phyloP scores from a whole-genome alignment of 2,888 invertebrate genomes.

The Hypena proboscidalis region DNA sequence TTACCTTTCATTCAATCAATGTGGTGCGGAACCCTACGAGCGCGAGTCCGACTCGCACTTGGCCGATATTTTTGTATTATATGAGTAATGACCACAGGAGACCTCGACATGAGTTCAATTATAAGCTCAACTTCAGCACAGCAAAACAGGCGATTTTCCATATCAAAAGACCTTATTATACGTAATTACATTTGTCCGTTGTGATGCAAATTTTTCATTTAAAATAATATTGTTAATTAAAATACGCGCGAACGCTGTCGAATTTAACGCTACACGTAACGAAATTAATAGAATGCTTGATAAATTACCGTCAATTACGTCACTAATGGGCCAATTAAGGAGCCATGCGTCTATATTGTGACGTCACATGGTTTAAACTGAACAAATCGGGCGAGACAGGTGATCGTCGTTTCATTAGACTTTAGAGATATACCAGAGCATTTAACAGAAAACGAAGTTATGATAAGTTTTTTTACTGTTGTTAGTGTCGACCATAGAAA shows the following conservation, averaged over 20 bases:
- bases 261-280: conserved; percentile 15
- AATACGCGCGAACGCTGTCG: conserved; percentile 4
- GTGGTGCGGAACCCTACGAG: too few species aligned
- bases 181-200: conserved; percentile 13
- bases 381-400: background rate
- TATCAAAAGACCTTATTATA: conserved; percentile 13
- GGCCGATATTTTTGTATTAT: too few species aligned
- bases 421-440: background rate
- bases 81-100: too few species aligned
- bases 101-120: background rate
- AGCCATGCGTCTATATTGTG: conserved; percentile 10
- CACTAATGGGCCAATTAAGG: conserved; percentile 25
- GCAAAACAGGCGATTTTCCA: conserved; percentile 11
- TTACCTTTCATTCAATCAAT: too few species aligned
- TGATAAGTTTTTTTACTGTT: too few species aligned
- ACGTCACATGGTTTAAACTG: conserved; percentile 3
- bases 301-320: conserved; percentile 22
- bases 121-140: background rate
- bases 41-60: too few species aligned
- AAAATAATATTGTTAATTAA: conserved; percentile 27
- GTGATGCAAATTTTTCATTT: conserved; percentile 21
- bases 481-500: too few species aligned
- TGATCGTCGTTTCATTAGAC: too few species aligned
- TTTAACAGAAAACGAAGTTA: too few species aligned
- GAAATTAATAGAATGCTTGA: conserved; percentile 23